phyloP scores from a whole-genome alignment of 2,113 vertebrate species.

The Oncorhynchus masou region DNA sequence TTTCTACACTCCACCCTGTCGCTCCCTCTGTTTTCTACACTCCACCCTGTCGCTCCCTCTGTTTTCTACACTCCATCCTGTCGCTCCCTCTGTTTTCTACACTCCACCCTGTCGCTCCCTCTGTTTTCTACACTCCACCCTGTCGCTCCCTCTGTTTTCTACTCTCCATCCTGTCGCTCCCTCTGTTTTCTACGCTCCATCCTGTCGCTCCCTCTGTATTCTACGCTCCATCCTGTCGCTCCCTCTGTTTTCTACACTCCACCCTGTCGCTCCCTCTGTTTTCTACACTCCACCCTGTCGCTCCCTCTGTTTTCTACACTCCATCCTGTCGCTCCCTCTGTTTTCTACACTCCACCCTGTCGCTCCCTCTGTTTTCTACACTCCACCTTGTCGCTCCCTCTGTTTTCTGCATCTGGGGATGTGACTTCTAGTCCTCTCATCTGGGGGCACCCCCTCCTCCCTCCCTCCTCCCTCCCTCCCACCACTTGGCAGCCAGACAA shows the following conservation, averaged over 20 bases:
- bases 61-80: not conserved
- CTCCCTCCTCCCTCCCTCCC: slow-evolving; percentile 22
- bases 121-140: not conserved
- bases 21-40: too few relatives aligned
- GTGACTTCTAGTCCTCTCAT: slow-evolving; percentile 8
- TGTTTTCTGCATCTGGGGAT: slow-evolving; percentile 15
- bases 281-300: not conserved
- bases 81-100: not conserved
- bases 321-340: not conserved
- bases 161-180: too few relatives aligned
- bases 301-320: not conserved
- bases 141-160: not conserved
- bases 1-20: too few relatives aligned
- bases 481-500: slow-evolving; percentile 55
- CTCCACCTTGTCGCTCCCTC: not conserved
- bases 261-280: not conserved
- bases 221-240: too few relatives aligned
- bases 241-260: not conserved
- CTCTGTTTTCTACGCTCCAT: not conserved
- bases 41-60: not conserved
- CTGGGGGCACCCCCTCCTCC: not conserved
- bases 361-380: not conserved
- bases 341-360: not conserved
- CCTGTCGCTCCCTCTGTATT: not conserved
- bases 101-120: too few relatives aligned